Conservation (phyloP, 2,888 invertebrate species). For the Helleia helle region DNA sequence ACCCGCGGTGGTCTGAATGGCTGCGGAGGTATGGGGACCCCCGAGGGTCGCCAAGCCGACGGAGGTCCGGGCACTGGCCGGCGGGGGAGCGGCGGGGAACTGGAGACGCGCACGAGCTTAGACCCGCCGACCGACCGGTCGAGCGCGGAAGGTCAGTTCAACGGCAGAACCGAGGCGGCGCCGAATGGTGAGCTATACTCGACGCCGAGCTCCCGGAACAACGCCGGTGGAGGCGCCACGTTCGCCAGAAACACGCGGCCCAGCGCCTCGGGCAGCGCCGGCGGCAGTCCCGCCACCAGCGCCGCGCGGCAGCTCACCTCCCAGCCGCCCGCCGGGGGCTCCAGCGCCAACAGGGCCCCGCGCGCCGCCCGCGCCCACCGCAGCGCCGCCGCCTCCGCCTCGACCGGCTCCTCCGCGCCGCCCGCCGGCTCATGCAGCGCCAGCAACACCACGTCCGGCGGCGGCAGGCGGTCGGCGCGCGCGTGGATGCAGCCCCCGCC, state of each 20-base stretch:
- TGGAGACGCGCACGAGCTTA: conserved; percentile 4
- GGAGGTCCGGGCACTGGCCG: conserved; percentile 10
- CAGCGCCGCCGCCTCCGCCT: conserved; percentile 70
- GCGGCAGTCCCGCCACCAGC: conserved; percentile 31
- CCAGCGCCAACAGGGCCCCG: conserved; percentile 46
- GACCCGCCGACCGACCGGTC: conserved; percentile 5
- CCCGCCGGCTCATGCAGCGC: conserved; percentile 34
- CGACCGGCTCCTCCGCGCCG: conserved; percentile 18
- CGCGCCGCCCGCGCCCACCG: conserved; percentile 75
- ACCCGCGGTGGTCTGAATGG: not conserved
- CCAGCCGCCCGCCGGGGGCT: conserved; percentile 45
- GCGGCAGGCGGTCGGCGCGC: conserved; percentile 24
- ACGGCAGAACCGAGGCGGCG: conserved; percentile 49
- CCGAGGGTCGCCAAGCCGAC: not conserved
- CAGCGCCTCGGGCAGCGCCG: conserved; percentile 29
- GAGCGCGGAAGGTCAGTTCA: conserved; percentile 40
- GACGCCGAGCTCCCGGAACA: conserved; percentile 84
- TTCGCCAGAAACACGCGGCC: conserved; percentile 87
- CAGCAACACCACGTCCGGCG: conserved; percentile 41
- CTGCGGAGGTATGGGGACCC: not conserved
- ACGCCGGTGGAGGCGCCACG: conserved; percentile 82
- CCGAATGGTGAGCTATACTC: conserved; percentile 88
- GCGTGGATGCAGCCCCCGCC: conserved; percentile 18
- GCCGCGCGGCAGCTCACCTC: conserved; percentile 26
- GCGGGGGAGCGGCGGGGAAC: not conserved